Evolutionary conservation across 1,140 invertebrate genomes (phyloP).

Genomic region (Zaprionus ghesquierei): DNA sequence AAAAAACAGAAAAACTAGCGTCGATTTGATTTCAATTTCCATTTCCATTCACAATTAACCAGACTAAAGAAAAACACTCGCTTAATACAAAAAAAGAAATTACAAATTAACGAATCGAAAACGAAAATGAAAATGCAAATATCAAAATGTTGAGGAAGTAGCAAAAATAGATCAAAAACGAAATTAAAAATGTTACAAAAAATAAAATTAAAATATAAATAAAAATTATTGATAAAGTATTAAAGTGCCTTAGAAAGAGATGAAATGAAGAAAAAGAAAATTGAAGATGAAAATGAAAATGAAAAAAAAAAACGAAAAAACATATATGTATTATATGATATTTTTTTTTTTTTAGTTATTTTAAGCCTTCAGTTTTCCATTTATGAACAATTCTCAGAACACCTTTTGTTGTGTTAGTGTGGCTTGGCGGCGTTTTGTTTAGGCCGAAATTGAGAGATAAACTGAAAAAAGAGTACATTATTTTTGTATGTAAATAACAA

Average conservation of each 20-base stretch:
- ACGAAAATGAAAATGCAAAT: constrained; percentile 34
- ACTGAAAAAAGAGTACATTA: constrained; percentile 37
- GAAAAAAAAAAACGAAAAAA: constrained; percentile 3
- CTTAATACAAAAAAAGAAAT: constrained; percentile 31
- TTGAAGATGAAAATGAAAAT: constrained; percentile 4
- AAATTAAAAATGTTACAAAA: constrained; percentile 10
- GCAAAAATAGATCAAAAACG: constrained; percentile 27
- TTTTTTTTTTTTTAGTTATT: constrained; percentile 15
- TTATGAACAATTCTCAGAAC: constrained; percentile 40
- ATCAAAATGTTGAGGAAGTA: constrained; percentile 49
- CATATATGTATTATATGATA: background rate
- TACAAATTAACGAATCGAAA: constrained; percentile 16
- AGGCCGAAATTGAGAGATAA: constrained; percentile 26
- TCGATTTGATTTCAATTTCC: constrained; percentile 12
- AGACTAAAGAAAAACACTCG: constrained; percentile 16
- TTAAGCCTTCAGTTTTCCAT: constrained; percentile 27
- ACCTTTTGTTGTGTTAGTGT: constrained; percentile 43
- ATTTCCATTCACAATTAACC: constrained; percentile 37
- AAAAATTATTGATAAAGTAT: constrained; percentile 63
- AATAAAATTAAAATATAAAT: constrained; percentile 27
- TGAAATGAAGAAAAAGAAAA: constrained; percentile 36
- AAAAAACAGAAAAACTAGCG: constrained; percentile 8
- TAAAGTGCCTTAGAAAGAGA: constrained; percentile 73
- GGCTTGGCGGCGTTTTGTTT: constrained; percentile 41
- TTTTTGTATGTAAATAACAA: constrained; percentile 67